Base-by-base conservation (phyloP, 2,797 vertebrate genomes). In the Sebastes melanostomus region DNA sequence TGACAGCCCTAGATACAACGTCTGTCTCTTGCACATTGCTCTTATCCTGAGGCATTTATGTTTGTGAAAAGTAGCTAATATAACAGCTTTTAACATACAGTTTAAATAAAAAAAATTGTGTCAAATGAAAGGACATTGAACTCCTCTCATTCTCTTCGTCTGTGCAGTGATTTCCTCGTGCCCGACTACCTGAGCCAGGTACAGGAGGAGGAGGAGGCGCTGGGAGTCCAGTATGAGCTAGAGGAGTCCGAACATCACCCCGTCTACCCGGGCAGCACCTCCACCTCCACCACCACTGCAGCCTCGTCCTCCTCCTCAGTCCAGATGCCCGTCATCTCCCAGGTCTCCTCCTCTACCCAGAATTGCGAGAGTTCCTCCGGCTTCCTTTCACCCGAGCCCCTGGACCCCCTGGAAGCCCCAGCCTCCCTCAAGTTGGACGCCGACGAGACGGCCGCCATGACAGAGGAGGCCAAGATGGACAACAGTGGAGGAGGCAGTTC, bases 131-230 rank as follows among this genome's bases (percentile, higher is more conserved):
- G 5, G 18, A 59, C 16, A 11, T 16, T 71, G 32, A 86, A 25
- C 34, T 80, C 63, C 72, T 62, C 61, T 14, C 29, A 6, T 67
- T 85, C 10, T 88, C 54, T 82, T 54, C 67, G 6, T 82, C 54
- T 79, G 88, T 92, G 60, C 93, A 98, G 98, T 97, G 97, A 98
- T 97, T 98, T 98, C 97, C 96, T 98, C 97, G 96, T 98, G 93
- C 97, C 97, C 96, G 97, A 99, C 97, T 99, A 98, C 97, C 96
- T 99, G 96, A 99, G 97, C 95, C 97, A 99, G 93, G 98, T 98
- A 36, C 97, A 98, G 94, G 97, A 98, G 93, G 95, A 95, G 85
- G 97, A 98, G 94, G 95, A 93, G 92, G 97, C 97, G 89, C 96
- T 98, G 92, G 97, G 97, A 70, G 93, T 93, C 90, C 98, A 98